Evolutionary conservation across 2,888 invertebrate genomes (phyloP).

Genomic region (Trisateles emortualis): DNA sequence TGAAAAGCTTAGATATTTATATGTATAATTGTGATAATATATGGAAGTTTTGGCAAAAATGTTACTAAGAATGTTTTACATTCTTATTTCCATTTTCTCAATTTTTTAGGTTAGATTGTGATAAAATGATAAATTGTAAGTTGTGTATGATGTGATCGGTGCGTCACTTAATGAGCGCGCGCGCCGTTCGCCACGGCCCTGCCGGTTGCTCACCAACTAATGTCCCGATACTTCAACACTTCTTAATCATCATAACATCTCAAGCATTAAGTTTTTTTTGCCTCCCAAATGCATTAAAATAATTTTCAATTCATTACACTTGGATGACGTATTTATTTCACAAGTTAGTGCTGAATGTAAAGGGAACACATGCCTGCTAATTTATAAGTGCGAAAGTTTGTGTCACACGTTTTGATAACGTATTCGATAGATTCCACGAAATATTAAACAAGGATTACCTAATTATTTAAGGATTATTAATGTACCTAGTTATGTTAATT

Average conservation of each 20-base stretch:
- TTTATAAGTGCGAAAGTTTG: conserved; percentile 9
- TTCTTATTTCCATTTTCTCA: conserved; percentile 69
- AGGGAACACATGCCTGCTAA: conserved; percentile 40
- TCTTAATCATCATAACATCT: conserved; percentile 26
- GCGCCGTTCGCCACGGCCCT: conserved; percentile 8
- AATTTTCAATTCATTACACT: conserved; percentile 63
- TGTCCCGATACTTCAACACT: conserved; percentile 42
- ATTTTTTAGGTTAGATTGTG: conserved; percentile 68
- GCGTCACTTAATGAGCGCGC: neutral
- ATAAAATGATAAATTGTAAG: conserved; percentile 53
- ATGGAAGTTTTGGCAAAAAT: conserved; percentile 83
- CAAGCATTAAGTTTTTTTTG: conserved; percentile 32
- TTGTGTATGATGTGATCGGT: conserved; percentile 27
- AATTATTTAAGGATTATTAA: neutral
- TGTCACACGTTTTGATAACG: neutral
- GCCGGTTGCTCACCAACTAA: conserved; percentile 23
- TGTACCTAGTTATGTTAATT: neutral
- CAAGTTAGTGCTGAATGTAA: conserved; percentile 44
- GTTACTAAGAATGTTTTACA: conserved; percentile 69
- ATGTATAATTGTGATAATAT: conserved; percentile 85
- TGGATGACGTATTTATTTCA: conserved; percentile 25
- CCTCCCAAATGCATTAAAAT: conserved; percentile 68
- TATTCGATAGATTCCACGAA: neutral
- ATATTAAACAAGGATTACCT: neutral
- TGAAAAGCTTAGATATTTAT: conserved; percentile 82